These are phyloP conservation scores for Meganola albula DNA, from an alignment of 2,888 invertebrate species.

Conservation along the genomic window DNA sequence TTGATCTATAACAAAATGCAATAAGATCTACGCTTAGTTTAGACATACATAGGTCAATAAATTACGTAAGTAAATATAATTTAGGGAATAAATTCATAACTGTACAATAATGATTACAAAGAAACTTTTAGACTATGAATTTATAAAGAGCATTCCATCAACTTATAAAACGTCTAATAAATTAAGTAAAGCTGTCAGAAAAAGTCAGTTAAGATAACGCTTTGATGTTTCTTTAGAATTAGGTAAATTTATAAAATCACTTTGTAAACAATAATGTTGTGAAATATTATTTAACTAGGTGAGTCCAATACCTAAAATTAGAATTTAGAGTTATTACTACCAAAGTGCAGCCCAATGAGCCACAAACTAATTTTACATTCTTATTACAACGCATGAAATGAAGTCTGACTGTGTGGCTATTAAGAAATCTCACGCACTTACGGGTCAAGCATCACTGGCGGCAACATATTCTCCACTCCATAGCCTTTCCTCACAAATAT, in stretches of 20 bases:
- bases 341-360: constrained; percentile 12
- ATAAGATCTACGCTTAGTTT: constrained; percentile 58
- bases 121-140: constrained; percentile 28
- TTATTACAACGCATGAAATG: too few species aligned
- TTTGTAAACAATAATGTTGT: constrained; percentile 11
- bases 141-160: constrained; percentile 22
- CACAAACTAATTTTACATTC: too few species aligned
- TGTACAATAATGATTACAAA: constrained; percentile 55
- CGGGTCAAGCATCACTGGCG: too few species aligned
- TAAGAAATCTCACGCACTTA: too few species aligned
- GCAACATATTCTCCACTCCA: too few species aligned
- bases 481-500: too few species aligned
- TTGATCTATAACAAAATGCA: constrained; percentile 69
- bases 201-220: constrained; percentile 39
- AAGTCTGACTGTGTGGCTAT: too few species aligned
- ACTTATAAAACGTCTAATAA: constrained; percentile 46
- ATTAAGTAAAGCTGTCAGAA: constrained; percentile 69
- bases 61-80: constrained; percentile 76
- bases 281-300: neutral
- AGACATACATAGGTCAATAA: constrained; percentile 67
- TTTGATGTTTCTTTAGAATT: constrained; percentile 13
- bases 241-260: constrained; percentile 13
- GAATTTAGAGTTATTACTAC: constrained; percentile 12
- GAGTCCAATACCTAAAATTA: neutral
- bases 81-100: constrained; percentile 64